Conservation (phyloP, 2,113 vertebrate species). For the Furnarius figulus region DNA sequence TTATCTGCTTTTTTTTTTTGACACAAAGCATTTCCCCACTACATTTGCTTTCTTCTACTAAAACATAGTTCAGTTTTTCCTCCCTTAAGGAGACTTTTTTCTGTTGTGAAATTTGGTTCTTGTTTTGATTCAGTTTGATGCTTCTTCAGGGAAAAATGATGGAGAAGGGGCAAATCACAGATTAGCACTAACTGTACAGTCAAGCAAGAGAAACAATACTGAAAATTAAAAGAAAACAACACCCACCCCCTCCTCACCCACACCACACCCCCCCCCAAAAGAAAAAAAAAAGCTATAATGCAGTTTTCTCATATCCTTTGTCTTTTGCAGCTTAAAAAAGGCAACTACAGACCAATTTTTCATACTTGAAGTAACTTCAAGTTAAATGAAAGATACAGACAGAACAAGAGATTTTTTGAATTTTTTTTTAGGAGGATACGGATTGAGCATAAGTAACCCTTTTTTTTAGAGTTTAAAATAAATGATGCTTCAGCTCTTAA, state of each 20-base stretch:
- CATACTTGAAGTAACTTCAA: not conserved
- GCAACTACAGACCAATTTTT: not conserved
- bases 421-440: not conserved
- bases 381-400: not conserved
- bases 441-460: not conserved
- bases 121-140: not conserved
- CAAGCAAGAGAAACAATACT: not conserved
- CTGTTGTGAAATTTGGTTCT: not conserved
- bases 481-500: not conserved
- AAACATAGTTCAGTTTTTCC: not conserved
- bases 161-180: not conserved
- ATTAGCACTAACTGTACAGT: accelerated
- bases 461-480: not conserved
- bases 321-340: not conserved
- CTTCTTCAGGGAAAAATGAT: not conserved
- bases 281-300: not conserved
- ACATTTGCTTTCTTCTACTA: not conserved
- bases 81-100: not conserved
- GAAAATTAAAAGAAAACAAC: not conserved
- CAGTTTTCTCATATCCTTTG: not conserved
- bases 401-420: not conserved
- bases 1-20: not conserved
- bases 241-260: too few species aligned
- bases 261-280: too few species aligned
- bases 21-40: not conserved